Evolutionary conservation across 2,888 invertebrate genomes (phyloP).

Genomic region (Beris chalybata): DNA sequence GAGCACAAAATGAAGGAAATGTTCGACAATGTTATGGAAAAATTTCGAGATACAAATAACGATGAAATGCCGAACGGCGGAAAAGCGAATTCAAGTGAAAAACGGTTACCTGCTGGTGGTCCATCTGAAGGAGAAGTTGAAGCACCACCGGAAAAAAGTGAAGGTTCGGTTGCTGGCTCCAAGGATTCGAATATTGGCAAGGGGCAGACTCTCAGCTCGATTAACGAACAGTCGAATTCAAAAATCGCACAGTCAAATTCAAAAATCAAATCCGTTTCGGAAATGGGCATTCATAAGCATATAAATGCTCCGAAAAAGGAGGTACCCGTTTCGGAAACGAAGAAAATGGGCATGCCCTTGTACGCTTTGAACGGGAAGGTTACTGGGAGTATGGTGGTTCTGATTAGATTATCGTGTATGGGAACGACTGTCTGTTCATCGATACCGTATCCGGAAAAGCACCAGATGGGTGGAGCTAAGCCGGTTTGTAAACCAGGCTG

Average conservation of each 20-base stretch:
- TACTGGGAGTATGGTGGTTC: slow-evolving; percentile 52
- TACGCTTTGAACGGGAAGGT: slow-evolving; percentile 49
- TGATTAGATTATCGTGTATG: slow-evolving; percentile 52
- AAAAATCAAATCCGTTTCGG: too few relatives aligned
- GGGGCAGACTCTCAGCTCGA: not conserved
- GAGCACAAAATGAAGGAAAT: slow-evolving; percentile 48
- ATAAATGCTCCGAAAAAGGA: slow-evolving; percentile 14
- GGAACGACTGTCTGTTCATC: slow-evolving; percentile 46
- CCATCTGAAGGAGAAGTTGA: not conserved
- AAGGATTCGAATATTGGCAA: not conserved
- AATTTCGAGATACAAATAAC: slow-evolving; percentile 47
- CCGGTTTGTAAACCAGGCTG: slow-evolving; percentile 2
- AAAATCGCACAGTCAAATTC: not conserved
- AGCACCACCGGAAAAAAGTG: not conserved
- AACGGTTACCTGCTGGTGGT: not conserved
- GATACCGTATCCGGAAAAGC: slow-evolving; percentile 33
- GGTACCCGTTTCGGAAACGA: slow-evolving; percentile 46
- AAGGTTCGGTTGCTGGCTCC: not conserved
- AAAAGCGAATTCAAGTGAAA: not conserved
- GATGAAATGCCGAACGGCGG: slow-evolving; percentile 44
- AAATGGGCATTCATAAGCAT: slow-evolving; percentile 2
- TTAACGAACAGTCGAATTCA: slow-evolving; percentile 35
- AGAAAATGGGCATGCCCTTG: slow-evolving; percentile 50
- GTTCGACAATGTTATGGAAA: slow-evolving; percentile 50
- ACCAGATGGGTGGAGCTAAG: not conserved